These are phyloP conservation scores for Anguilla anguilla DNA, from an alignment of 2,797 vertebrate genomes.

Conservation along the genomic window DNA sequence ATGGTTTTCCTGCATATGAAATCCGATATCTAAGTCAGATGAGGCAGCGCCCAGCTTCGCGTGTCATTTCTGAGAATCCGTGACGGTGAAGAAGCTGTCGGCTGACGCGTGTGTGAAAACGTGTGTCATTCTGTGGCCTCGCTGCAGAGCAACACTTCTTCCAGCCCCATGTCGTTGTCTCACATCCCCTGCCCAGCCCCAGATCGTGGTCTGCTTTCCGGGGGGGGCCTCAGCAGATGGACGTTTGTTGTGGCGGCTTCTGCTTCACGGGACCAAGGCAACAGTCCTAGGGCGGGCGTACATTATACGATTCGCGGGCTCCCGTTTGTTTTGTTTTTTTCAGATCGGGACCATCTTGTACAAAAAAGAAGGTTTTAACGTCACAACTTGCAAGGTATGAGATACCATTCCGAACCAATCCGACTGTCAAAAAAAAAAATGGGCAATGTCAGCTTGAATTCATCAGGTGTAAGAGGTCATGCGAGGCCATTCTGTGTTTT, in stretches of 20 bases:
- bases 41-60: not conserved
- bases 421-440: no score
- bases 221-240: not conserved
- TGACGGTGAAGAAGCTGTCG: not conserved
- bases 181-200: not conserved
- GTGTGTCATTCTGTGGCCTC: not conserved
- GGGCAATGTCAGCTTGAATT: no score
- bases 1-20: not conserved
- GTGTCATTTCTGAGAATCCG: not conserved
- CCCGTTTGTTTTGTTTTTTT: no score
- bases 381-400: no score
- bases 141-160: not conserved
- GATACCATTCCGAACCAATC: no score
- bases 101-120: not conserved
- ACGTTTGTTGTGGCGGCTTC: not conserved
- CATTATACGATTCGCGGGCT: no score
- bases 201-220: not conserved
- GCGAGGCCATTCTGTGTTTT: no score
- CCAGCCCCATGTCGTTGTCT: not conserved
- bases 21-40: not conserved
- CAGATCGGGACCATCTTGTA: no score
- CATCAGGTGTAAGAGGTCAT: no score
- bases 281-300: not conserved
- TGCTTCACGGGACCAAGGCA: not conserved
- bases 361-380: no score